A percentile compares a stretch with the other conserved stretches of the same genome.
phyloP scores from a whole-genome alignment of 2,888 invertebrate species.

The Ectemnius cavifrons region DNA sequence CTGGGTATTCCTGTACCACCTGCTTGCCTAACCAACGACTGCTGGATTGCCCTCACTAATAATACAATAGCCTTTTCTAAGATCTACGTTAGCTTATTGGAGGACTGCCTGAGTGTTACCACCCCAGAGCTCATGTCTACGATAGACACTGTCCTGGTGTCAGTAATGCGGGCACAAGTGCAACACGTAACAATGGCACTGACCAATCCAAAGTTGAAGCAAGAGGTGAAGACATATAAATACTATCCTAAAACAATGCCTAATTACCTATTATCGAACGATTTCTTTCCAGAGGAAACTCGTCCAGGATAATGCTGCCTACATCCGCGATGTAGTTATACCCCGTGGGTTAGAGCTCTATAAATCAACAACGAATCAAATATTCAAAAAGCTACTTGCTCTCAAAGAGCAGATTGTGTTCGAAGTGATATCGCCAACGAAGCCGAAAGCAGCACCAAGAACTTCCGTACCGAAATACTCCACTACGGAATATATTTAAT shows the following conservation, averaged over 20 bases:
- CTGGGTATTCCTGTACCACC: constrained; percentile 68
- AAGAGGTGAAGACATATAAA: constrained; percentile 77
- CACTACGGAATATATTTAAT: constrained; percentile 81
- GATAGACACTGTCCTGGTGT: constrained; percentile 85
- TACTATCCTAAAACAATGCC: background rate
- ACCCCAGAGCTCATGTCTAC: constrained; percentile 87
- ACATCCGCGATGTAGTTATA: constrained; percentile 81
- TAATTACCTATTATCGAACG: background rate
- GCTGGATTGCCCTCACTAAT: constrained; percentile 87
- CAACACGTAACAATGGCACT: constrained; percentile 82
- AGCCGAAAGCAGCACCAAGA: constrained; percentile 80
- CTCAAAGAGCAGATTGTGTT: constrained; percentile 81
- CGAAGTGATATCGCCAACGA: constrained; percentile 80
- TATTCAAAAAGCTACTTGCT: constrained; percentile 67
- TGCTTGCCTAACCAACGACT: constrained; percentile 79
- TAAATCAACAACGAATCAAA: constrained; percentile 69
- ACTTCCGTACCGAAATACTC: constrained; percentile 84
- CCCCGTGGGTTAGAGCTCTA: constrained; percentile 73
- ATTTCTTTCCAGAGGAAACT: constrained; percentile 80
- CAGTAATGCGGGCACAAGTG: constrained; percentile 87
- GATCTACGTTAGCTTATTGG: constrained; percentile 85
- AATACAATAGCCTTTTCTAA: constrained; percentile 91
- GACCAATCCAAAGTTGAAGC: constrained; percentile 79
- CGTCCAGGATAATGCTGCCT: constrained; percentile 84
- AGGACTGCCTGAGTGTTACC: constrained; percentile 87